These are phyloP conservation scores for Bradypus variegatus DNA, from an alignment of 2,797 vertebrate species.

Conservation along the genomic window DNA sequence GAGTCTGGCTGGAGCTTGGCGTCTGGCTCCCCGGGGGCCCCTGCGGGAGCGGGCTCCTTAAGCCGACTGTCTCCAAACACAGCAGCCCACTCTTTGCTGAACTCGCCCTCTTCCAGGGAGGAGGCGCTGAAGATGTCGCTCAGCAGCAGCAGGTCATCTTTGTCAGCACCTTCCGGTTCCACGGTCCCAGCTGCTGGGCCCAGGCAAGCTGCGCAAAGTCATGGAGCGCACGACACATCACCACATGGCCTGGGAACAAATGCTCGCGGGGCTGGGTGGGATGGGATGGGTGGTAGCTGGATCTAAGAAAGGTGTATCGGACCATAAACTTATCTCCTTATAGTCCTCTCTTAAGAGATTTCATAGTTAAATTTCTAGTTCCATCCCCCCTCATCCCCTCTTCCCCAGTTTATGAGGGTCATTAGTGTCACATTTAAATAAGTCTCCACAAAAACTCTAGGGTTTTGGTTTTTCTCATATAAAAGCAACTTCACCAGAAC, in stretches of 20 bases:
- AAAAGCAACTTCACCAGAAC: constrained; percentile 34
- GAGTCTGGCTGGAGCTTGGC: constrained; percentile 65
- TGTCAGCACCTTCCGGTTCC: constrained; percentile 76
- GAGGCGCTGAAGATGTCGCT: constrained; percentile 86
- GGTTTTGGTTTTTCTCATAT: constrained; percentile 29
- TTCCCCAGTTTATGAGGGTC: not conserved
- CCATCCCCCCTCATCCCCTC: not conserved
- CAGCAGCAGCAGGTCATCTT: constrained; percentile 83
- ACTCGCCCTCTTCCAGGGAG: constrained; percentile 83
- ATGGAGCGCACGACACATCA: constrained; percentile 20
- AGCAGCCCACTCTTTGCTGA: constrained; percentile 87
- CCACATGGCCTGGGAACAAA: not conserved
- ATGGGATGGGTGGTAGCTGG: not conserved
- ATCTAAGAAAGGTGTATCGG: not conserved
- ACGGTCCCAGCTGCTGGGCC: constrained; percentile 63
- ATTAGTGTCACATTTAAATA: not conserved
- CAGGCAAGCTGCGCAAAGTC: constrained; percentile 68
- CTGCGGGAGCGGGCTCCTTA: constrained; percentile 44
- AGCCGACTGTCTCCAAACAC: constrained; percentile 82
- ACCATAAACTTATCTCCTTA: not conserved
- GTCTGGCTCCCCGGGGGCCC: constrained; percentile 64
- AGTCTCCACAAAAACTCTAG: not conserved
- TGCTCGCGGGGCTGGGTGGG: not conserved
- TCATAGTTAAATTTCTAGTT: not conserved
- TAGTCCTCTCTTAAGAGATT: not conserved